These are phyloP conservation scores for Delia radicum DNA, from an alignment of 1,140 invertebrate genomes.

Conservation along the genomic window DNA sequence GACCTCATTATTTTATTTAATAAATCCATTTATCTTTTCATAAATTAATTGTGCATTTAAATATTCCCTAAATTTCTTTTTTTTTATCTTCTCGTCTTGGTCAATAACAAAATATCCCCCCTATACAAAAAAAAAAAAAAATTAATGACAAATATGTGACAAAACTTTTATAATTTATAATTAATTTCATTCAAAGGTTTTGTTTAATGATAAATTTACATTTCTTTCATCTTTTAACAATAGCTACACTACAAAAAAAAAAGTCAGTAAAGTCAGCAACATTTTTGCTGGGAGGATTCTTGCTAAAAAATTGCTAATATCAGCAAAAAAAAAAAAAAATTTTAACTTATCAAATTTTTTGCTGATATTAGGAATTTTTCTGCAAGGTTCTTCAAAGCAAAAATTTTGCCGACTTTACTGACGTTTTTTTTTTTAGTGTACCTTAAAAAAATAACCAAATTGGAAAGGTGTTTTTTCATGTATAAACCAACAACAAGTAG, in stretches of 20 bases:
- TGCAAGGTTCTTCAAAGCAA: too few relatives aligned
- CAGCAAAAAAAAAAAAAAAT: too few relatives aligned
- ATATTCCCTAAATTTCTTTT: not conserved
- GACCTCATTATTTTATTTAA: not conserved
- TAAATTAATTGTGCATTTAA: not conserved
- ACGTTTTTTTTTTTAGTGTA: too few relatives aligned
- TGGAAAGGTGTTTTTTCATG: not conserved
- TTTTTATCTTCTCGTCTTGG: not conserved
- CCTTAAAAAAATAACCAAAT: too few relatives aligned
- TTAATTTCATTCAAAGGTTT: not conserved
- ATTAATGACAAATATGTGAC: constrained; percentile 1
- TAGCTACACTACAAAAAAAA: too few relatives aligned
- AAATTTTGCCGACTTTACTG: too few relatives aligned
- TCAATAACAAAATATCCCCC: not conserved
- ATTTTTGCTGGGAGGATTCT: too few relatives aligned
- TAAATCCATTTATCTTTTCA: not conserved
- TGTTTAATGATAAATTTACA: not conserved
- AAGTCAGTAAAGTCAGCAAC: not conserved
- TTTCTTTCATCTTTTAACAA: not conserved
- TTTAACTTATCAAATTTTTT: too few relatives aligned
- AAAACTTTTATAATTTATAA: too few relatives aligned
- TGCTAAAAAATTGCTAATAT: too few relatives aligned
- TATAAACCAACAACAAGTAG: not conserved
- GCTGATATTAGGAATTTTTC: too few relatives aligned
- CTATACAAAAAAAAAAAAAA: not conserved